Percentiles rank a stretch among this genome's conserved stretches.
Conservation (phyloP, 2,113 vertebrate species). For the Muntiacus muntjak region DNA sequence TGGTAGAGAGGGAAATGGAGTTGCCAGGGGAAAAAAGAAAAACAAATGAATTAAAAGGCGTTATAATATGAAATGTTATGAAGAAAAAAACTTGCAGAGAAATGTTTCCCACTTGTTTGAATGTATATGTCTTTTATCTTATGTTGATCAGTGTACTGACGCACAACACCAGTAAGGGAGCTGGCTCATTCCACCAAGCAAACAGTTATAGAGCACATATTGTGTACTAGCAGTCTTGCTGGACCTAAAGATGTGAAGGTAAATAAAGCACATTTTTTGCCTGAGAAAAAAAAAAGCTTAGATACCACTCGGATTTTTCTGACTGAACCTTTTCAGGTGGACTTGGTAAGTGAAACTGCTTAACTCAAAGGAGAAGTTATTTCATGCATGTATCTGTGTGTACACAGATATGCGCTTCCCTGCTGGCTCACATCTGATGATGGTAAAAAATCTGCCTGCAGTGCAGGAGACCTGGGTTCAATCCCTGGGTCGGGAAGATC, state of each 20-base stretch:
- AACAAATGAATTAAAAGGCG: conserved; percentile 7
- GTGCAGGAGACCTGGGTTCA: background rate
- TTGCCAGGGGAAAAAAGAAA: background rate
- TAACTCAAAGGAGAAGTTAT: background rate
- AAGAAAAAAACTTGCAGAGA: background rate
- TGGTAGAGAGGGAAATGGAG: background rate
- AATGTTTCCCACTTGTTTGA: background rate
- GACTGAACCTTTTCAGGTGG: background rate
- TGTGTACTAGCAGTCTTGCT: background rate
- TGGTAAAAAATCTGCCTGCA: background rate
- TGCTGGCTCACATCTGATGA: background rate
- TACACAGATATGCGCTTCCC: background rate
- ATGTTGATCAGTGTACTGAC: background rate
- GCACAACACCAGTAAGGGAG: background rate
- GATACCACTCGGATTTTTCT: background rate
- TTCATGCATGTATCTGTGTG: background rate
- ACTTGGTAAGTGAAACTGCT: background rate
- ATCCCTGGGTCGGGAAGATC: background rate
- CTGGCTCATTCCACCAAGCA: background rate
- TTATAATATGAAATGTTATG: background rate
- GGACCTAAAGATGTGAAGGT: background rate
- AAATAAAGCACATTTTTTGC: background rate
- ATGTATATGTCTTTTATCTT: background rate
- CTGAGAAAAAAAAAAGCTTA: background rate
- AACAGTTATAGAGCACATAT: background rate